Evolutionary conservation across 2,113 vertebrate genomes (phyloP), one percentile per base, ranked within the genome.

Genomic region (Meriones unguiculatus): DNA sequence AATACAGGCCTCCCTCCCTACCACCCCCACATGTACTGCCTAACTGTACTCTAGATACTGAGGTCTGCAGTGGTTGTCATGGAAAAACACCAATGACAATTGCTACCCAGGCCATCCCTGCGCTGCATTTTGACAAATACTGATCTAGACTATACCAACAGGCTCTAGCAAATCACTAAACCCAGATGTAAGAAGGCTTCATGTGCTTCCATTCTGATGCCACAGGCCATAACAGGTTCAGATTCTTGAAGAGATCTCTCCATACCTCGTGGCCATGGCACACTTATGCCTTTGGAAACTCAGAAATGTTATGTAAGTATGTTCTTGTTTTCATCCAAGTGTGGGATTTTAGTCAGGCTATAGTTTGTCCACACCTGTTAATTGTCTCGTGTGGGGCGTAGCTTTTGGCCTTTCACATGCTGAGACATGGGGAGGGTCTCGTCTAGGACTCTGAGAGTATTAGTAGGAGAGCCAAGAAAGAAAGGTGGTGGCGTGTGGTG

Each of bases 101-200:
- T 76, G 52, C 25, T 59, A 92, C 57, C 11, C 38, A 69, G 62
- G 30, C 64, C 20, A 24, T 24, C 72, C 25, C 38, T 46, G 54
- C 14, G 64, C 10, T 67, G 17, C 38, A 76, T 72, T 76, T 90
- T 94, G 22, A 87, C 17, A 92, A 93, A 75, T 14, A 76, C 5
- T 50, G 80, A 28, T 30, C 3, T 9, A 93, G 30, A 67, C 70
- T 77, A 80, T 52, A 54, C 32, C 32, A 87, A 62, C 9, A 62
- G 5, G 90, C 41, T 69, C 30, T 70, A 76, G 32, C 62, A 38
- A 92, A 17, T 84, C 88, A 76, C 59, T 67, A 80, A 90, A 10
- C n/a, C 20, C 5, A 76, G 15, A 46, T 76, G 8, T 70, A 93
- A 96, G 54, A 96, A 92, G 86, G 89, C 67, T 81, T 7, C 32